These are phyloP conservation scores for Lamellibrachia satsuma DNA, from an alignment of 2,888 invertebrate genomes.

Conservation along the genomic window DNA sequence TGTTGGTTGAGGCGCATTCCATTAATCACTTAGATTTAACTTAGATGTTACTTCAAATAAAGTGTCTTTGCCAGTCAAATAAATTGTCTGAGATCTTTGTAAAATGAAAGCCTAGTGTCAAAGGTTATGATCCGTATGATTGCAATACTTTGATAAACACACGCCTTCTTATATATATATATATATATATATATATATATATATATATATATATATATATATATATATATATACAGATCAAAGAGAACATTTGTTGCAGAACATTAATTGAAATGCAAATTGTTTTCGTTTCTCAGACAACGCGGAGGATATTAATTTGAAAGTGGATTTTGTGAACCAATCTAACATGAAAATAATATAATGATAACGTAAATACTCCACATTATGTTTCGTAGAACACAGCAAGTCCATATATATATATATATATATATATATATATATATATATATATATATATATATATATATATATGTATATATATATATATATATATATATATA, in stretches of 20 bases:
- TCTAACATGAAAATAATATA: not conserved
- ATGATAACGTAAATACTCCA: not conserved
- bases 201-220: conserved; percentile 19
- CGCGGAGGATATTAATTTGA: too few relatives aligned
- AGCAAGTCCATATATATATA: not conserved
- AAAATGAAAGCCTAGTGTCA: too few relatives aligned
- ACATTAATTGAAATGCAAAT: too few relatives aligned
- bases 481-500: too few relatives aligned
- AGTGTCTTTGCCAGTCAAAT: not conserved
- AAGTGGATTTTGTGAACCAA: not conserved
- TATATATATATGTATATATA: too few relatives aligned
- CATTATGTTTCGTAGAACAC: not conserved
- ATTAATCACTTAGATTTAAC: not conserved
- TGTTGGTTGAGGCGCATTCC: not conserved
- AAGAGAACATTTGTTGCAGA: too few relatives aligned
- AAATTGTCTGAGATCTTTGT: too few relatives aligned
- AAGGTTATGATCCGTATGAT: too few relatives aligned
- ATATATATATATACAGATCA: not conserved
- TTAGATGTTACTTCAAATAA: not conserved
- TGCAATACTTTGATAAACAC: too few relatives aligned
- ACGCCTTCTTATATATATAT: not conserved
- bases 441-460: too few relatives aligned
- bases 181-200: conserved; percentile 4
- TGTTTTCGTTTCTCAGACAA: too few relatives aligned
- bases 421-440: not conserved